A percentile compares a stretch with the other conserved stretches of the same genome.
These are phyloP conservation scores for Coecobrya sp. DNA, from an alignment of 2,888 invertebrate genomes.

Conservation along the genomic window DNA sequence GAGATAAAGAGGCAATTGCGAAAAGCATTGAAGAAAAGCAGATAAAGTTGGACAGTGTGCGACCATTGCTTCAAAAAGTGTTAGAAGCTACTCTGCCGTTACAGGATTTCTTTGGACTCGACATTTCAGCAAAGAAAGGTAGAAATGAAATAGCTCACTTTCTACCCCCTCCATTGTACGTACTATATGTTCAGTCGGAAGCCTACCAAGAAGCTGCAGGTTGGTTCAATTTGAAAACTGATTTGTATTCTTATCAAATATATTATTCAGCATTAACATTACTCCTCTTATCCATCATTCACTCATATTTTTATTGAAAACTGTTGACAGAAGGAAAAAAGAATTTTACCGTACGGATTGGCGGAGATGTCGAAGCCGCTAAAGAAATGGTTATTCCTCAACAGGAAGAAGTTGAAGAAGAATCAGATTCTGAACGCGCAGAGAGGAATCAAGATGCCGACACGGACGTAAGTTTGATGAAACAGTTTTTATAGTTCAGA, in stretches of 20 bases:
- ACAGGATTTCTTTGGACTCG: constrained; percentile 95
- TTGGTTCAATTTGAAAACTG: constrained; percentile 77
- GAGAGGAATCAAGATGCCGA: constrained; percentile 88
- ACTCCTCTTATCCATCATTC: no score
- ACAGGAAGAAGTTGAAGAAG: constrained; percentile 89
- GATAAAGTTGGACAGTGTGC: constrained; percentile 93
- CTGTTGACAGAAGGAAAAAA: constrained; percentile 86
- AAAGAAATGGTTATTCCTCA: constrained; percentile 79
- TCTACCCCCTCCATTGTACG: constrained; percentile 94
- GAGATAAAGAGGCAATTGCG: constrained; percentile 93
- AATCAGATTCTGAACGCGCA: constrained; percentile 91
- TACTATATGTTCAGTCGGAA: constrained; percentile 94
- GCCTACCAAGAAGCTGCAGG: constrained; percentile 93
- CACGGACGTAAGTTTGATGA: constrained; percentile 48
- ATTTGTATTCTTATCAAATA: neutral
- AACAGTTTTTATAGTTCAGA: neutral
- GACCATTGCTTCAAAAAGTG: constrained; percentile 92
- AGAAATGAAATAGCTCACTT: constrained; percentile 93
- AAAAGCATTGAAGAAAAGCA: constrained; percentile 93
- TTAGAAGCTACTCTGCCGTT: constrained; percentile 95
- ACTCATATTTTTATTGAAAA: no score
- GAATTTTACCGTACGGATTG: constrained; percentile 73
- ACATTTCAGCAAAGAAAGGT: constrained; percentile 93
- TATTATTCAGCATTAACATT: neutral
- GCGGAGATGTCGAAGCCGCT: constrained; percentile 85